Evolutionary conservation across 2,888 invertebrate species (phyloP).

Genomic region (Catocala fraxini): DNA sequence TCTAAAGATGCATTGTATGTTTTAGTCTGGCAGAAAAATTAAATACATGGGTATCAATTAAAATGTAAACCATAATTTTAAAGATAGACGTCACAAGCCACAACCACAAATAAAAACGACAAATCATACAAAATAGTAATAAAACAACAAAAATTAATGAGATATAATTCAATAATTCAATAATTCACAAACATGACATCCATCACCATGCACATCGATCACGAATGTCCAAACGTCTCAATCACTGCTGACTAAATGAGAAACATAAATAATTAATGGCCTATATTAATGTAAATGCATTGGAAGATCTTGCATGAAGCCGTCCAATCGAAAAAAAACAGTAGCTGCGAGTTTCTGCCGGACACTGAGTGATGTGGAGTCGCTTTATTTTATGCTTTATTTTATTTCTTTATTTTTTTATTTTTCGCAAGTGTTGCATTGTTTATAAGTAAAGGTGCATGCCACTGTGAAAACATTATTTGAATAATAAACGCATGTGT

Average conservation of each 20-base stretch:
- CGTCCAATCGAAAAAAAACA: conserved; percentile 73
- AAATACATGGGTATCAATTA: no score
- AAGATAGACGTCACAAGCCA: no score
- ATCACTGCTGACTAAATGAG: conserved; percentile 69
- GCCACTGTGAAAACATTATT: conserved; percentile 5
- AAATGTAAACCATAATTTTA: no score
- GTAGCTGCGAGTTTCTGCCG: conserved; percentile 75
- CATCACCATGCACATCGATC: conserved; percentile 62
- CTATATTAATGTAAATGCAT: conserved; percentile 77
- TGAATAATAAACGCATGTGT: not conserved
- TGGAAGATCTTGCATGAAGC: conserved; percentile 74
- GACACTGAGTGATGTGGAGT: conserved; percentile 77
- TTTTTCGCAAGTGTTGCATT: conserved; percentile 40
- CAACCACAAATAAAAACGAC: not conserved
- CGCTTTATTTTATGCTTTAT: conserved; percentile 57
- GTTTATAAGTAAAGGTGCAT: conserved; percentile 21
- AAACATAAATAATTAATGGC: conserved; percentile 74
- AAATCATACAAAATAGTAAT: conserved; percentile 11
- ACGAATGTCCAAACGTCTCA: conserved; percentile 67
- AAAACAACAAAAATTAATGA: conserved; percentile 7
- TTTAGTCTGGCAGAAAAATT: no score
- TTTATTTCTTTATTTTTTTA: conserved; percentile 52
- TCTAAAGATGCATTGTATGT: no score
- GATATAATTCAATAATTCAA: conserved; percentile 22
- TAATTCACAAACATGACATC: conserved; percentile 35